Conservation (phyloP, 2,113 vertebrate species). For the Channa maculata region DNA sequence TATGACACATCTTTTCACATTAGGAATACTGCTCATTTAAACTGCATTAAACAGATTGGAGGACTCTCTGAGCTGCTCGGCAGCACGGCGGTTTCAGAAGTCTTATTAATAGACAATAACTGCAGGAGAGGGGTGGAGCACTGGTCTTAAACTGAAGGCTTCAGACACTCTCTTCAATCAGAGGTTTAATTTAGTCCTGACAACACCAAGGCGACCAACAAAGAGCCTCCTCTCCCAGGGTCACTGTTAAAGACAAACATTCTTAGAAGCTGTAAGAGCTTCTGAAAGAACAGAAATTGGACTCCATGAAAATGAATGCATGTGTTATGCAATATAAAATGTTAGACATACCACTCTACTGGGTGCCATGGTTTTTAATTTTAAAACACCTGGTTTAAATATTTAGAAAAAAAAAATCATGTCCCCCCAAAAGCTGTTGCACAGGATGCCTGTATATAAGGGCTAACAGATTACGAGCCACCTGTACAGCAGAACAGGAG, state of each 20-base stretch:
- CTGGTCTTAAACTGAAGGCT: constrained; percentile 2
- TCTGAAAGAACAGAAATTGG: background rate
- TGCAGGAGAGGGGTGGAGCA: background rate
- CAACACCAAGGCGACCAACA: constrained; percentile 10
- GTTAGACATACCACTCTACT: no score
- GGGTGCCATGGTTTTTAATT: no score
- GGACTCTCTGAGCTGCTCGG: background rate
- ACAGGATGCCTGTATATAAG: background rate
- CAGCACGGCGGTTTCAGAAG: background rate
- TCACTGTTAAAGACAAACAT: background rate
- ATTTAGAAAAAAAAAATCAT: no score
- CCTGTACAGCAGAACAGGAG: background rate
- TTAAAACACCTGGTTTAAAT: no score
- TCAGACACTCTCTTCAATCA: background rate
- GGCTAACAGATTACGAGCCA: background rate
- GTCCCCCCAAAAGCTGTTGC: no score
- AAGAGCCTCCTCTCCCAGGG: background rate
- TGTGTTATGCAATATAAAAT: no score
- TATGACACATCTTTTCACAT: background rate
- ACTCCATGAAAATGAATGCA: no score
- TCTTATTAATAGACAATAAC: constrained; percentile 24
- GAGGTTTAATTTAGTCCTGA: constrained; percentile 21
- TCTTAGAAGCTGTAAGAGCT: background rate
- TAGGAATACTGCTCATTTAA: background rate
- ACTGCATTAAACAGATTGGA: no score